Evolutionary conservation across 35 echinoderm and acorn worm genomes (phyloP).

Genomic region (Hemicentrotus pulcherrimus): DNA sequence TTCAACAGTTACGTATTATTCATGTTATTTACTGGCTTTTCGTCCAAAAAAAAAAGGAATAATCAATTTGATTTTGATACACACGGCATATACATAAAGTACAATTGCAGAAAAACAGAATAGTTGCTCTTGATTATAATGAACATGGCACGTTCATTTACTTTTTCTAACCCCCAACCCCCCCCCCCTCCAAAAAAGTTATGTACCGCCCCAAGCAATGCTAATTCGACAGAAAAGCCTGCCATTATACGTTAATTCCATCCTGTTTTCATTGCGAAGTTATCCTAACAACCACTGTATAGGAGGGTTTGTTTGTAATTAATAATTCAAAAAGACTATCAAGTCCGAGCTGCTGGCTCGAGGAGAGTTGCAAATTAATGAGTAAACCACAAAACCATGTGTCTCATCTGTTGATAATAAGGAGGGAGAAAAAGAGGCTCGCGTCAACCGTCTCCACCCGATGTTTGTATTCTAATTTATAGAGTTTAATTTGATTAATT

Average conservation of each 20-base stretch:
- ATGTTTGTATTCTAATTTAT: not conserved
- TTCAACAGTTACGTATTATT: too few species aligned
- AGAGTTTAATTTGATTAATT: not conserved
- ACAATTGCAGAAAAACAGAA: too few species aligned
- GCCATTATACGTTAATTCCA: not conserved
- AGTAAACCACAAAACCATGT: not conserved
- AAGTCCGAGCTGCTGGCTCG: not conserved
- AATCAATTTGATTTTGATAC: too few species aligned
- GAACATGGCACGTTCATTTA: too few species aligned
- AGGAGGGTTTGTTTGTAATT: not conserved
- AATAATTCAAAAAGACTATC: not conserved
- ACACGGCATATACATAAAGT: too few species aligned
- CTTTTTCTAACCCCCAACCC: not conserved
- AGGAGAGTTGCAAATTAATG: not conserved
- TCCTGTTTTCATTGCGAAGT: not conserved
- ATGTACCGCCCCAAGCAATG: not conserved
- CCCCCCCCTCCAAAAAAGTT: not conserved
- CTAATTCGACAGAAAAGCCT: too few species aligned
- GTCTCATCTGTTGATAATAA: not conserved
- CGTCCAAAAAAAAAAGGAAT: too few species aligned
- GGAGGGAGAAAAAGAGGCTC: not conserved
- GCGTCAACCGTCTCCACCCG: not conserved
- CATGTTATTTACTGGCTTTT: too few species aligned
- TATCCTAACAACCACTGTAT: not conserved
- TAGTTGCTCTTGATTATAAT: too few species aligned